Evolutionary conservation across 2,113 vertebrate genomes (phyloP), one percentile per base, ranked within the genome.

Genomic region (Ranitomeya imitator): DNA sequence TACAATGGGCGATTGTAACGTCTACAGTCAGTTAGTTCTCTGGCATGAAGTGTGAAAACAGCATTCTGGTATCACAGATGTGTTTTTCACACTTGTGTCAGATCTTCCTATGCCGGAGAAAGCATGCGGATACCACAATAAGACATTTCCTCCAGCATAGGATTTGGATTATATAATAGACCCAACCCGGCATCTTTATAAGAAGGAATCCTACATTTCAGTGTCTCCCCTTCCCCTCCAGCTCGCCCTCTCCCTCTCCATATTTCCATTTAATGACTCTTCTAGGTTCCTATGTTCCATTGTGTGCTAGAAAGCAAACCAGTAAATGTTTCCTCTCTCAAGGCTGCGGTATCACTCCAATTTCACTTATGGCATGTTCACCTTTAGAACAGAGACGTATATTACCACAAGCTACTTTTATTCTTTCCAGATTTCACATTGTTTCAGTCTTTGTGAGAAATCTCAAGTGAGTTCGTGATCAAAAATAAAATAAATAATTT

Each of bases 1-100:
- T 7, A 76, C 19, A 19, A 76, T 51, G 52, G 51, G 45, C 2
- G 4, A 52, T 76, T 51, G 18, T 76, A 45, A 79, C 79, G 90
- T 87, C 69, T 77, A 83, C 69, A 88, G 91, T 91, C 93, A 91
- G 92, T 93, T 92, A 92, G 90, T 92, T 92, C 90, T 92, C 90
- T 92, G 89, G 91, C 91, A 79, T 91, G 83, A 87, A 91, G 88
- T 90, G 90, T 76, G 82, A 93, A 92, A 92, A 93, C 90, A 88
- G 91, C 1, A 65, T 88, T 83, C 89, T 90, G 86, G 37, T 90
- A 89, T 87, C 89, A 85, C 79, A 89, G 86, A 91, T 60, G 90
- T 86, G 89, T 89, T 82, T 71, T 89, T 88, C 83, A 91, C 84
- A 87, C 90, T 82, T 90, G n/a, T 90, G 57, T 82, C 88, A 90